A percentile compares a stretch with the other conserved stretches of the same genome.
Evolutionary conservation across 2,113 vertebrate species (phyloP).

Genomic region (Pungitius pungitius): DNA sequence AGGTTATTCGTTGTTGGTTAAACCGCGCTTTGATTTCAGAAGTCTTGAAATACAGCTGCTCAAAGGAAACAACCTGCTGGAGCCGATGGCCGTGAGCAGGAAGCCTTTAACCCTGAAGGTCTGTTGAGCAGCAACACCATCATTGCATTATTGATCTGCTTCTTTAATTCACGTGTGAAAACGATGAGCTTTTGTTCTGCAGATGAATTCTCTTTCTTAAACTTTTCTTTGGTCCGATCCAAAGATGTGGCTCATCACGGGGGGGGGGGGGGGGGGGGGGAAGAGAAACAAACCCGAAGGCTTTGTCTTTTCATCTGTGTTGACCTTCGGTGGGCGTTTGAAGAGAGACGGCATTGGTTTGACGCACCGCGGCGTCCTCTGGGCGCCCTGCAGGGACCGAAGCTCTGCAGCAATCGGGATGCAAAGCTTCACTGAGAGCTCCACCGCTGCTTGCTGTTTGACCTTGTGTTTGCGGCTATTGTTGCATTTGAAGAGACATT

Average conservation of each 20-base stretch:
- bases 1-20: too few species aligned
- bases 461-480: not conserved
- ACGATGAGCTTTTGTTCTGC: not conserved
- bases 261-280: conserved; percentile 18
- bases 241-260: not conserved
- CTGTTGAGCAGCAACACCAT: conserved; percentile 25
- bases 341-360: not conserved
- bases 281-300: not conserved
- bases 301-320: conserved; percentile 37
- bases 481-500: not conserved
- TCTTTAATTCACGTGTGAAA: conserved; percentile 47
- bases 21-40: not conserved
- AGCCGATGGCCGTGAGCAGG: too few species aligned
- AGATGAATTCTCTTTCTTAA: not conserved
- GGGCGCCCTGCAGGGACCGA: conserved; percentile 20
- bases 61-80: not conserved
- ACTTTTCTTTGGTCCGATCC: too few species aligned
- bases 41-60: not conserved
- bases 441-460: too few species aligned
- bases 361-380: conserved; percentile 9
- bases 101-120: too few species aligned
- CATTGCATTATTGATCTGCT: conserved; percentile 71
- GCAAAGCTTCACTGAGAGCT: not conserved
- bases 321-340: conserved; percentile 22
- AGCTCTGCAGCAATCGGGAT: conserved; percentile 10